Evolutionary conservation across 2,888 invertebrate genomes (phyloP).

Genomic region (Tanypteryx hageni): DNA sequence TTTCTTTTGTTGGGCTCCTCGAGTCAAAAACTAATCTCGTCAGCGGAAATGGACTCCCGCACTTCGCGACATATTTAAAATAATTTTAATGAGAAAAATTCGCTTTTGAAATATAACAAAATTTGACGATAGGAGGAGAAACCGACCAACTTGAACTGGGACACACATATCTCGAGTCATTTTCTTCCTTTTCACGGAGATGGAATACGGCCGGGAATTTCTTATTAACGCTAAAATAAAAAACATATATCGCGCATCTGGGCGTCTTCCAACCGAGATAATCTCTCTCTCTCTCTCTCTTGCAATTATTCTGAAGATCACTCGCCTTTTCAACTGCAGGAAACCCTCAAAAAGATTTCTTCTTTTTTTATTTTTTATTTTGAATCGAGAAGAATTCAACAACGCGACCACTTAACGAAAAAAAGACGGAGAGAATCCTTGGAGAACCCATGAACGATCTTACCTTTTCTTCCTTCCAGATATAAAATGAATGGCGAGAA

Average conservation of each 20-base stretch:
- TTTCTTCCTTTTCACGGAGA: slow-evolving; percentile 38
- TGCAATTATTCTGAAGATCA: slow-evolving; percentile 58
- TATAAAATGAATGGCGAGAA: slow-evolving; percentile 36
- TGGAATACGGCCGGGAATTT: slow-evolving; percentile 1
- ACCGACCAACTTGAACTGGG: slow-evolving; percentile 16
- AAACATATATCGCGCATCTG: slow-evolving; percentile 14
- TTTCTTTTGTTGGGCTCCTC: slow-evolving; percentile 19
- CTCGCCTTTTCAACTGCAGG: slow-evolving; percentile 20
- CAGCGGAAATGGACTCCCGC: background rate
- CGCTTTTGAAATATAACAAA: background rate
- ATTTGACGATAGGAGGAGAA: background rate
- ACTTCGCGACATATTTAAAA: background rate
- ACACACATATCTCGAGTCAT: background rate
- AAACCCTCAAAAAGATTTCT: background rate
- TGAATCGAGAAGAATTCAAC: slow-evolving; percentile 37
- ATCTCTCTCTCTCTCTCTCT: slow-evolving; percentile 46
- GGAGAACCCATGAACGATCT: background rate
- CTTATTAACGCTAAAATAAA: background rate
- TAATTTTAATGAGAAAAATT: background rate
- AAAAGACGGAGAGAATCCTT: background rate
- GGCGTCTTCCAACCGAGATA: slow-evolving; percentile 38
- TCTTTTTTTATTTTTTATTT: background rate
- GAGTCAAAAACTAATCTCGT: slow-evolving; percentile 29
- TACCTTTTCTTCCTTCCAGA: background rate
- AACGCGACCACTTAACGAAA: slow-evolving; percentile 2